Evolutionary conservation across 1,140 invertebrate species (phyloP), one percentile per base, ranked within the genome.

Genomic region (Trypoxylus dichotomus): DNA sequence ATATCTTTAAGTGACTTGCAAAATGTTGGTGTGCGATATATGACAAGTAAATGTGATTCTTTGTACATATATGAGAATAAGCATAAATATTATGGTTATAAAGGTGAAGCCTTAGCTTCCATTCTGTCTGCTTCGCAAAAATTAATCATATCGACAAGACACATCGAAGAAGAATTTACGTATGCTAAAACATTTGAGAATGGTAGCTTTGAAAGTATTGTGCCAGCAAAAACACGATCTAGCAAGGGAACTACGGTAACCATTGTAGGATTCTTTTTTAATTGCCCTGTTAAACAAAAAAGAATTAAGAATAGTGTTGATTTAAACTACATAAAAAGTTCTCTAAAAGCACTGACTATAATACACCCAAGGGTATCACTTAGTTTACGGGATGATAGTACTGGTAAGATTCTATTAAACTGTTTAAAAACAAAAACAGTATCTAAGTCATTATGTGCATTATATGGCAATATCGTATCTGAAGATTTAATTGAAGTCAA

Each of bases 81-180:
- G 77, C 82, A 89, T 1, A 86, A 86, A 79, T 86, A 87, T 76
- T 91, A 89, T 87, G 92, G 92, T 11, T 92, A 86, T 81, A 84
- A 89, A 77, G 92, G 92, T n/a, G 90, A 93, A 85, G 88, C 91
- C 71, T 83, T 93, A 47, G 88, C 91, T 10, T 92, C 88, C 82
- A 87, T 93, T 21, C 84, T 88, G 47, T 86, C 89, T 76, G 81
- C 91, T n/a, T 88, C 89, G 13, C 83, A 87, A 77, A 83, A 85
- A 71, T 82, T 93, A 27, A 89, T 88, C 80, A 89, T 93, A 78
- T 87, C 85, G n/a, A 89, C 91, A 15, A 87, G 88, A 76, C 77
- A 84, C 74, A 79, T 82, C 72, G 74, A 82, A 13, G 83, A 80
- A 13, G 82, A 85, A 19, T 78, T 87, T 54, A 91, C 91, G 1